Percentiles rank a stretch among this genome's conserved stretches.
Conservation (phyloP, 2,888 invertebrate species). For the Caenorhabditis imperialis region DNA sequence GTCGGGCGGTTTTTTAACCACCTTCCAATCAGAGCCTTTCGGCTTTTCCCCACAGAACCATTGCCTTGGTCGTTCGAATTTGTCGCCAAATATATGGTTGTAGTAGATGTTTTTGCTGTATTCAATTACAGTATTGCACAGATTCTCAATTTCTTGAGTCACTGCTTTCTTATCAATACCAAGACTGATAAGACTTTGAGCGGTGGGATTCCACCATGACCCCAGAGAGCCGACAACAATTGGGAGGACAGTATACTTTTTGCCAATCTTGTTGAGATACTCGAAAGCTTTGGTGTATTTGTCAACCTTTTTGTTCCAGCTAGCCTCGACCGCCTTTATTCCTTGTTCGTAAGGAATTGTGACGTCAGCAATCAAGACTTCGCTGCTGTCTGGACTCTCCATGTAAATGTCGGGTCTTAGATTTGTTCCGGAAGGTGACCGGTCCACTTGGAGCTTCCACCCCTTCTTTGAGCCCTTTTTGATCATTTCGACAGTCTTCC, state of each 20-base stretch:
- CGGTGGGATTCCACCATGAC: neutral
- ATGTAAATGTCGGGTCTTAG: neutral
- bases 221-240: slow-evolving; percentile 2
- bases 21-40: too few relatives aligned
- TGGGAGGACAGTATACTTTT: neutral
- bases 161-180: neutral
- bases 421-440: neutral
- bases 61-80: neutral
- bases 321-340: neutral
- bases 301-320: neutral
- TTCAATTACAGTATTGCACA: neutral
- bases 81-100: neutral
- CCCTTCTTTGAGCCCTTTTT: neutral
- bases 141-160: neutral
- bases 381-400: neutral
- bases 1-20: too few relatives aligned
- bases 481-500: neutral
- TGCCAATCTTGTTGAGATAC: neutral
- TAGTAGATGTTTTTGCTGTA: neutral
- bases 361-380: neutral
- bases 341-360: neutral
- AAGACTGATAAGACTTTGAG: neutral
- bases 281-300: neutral
- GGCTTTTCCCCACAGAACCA: too few relatives aligned
- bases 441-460: neutral